phyloP scores from a whole-genome alignment of 2,113 vertebrate species.

The Tauraco erythrolophus region DNA sequence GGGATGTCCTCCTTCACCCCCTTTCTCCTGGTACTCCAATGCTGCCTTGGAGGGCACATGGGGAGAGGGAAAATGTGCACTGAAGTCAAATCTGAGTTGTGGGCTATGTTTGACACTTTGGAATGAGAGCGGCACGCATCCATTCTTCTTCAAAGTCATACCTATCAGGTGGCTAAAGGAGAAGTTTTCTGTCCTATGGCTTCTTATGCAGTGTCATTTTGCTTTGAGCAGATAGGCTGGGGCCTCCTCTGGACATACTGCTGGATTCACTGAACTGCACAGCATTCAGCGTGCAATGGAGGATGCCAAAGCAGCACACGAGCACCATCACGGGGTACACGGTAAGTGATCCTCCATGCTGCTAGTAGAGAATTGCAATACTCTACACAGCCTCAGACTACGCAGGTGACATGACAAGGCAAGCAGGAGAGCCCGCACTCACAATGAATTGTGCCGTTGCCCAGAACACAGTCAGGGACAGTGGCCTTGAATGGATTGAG shows the following conservation, averaged over 20 bases:
- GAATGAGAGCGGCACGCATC: background rate
- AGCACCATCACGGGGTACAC: conserved; percentile 88
- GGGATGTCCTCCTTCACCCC: accelerated
- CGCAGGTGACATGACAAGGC: accelerated
- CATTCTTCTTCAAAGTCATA: background rate
- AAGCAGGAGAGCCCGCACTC: background rate
- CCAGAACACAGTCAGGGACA: accelerated
- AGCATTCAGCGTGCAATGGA: conserved; percentile 89
- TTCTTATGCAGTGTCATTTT: conserved; percentile 37
- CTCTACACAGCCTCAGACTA: background rate
- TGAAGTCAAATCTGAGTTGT: background rate
- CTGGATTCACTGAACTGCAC: conserved; percentile 92
- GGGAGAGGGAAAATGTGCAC: background rate
- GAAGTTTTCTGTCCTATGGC: background rate
- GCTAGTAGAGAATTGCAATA: background rate
- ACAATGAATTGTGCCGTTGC: accelerated
- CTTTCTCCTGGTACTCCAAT: background rate
- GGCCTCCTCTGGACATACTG: conserved; percentile 87
- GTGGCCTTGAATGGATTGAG: background rate
- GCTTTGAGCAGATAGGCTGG: conserved; percentile 84
- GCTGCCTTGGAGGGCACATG: background rate
- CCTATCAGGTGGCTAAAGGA: background rate
- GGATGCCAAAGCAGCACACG: conserved; percentile 84
- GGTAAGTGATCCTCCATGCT: conserved; percentile 65
- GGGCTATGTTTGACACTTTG: background rate